Percentiles rank a stretch among this genome's conserved stretches.
These are phyloP conservation scores for Blastobasis lacticolella DNA, from an alignment of 2,888 invertebrate genomes.

Conservation along the genomic window DNA sequence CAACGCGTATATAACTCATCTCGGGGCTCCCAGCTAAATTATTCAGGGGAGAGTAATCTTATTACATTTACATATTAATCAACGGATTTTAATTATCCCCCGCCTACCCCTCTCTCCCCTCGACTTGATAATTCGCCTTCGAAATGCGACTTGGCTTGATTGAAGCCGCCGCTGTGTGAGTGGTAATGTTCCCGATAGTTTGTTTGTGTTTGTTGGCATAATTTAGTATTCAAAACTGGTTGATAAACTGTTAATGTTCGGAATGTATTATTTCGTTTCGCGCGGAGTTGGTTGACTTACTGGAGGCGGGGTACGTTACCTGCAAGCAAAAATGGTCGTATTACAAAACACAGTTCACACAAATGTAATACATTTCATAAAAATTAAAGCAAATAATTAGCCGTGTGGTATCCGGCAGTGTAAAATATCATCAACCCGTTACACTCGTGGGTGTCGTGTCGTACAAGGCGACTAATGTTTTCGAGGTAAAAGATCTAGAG, in stretches of 20 bases:
- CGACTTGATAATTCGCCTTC: constrained; percentile 66
- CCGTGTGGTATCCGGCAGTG: too few species aligned
- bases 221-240: constrained; percentile 22
- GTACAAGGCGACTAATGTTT: too few species aligned
- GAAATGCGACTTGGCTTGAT: constrained; percentile 68
- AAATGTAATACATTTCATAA: background rate
- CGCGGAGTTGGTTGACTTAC: constrained; percentile 23
- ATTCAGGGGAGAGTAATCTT: constrained; percentile 96
- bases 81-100: constrained; percentile 98
- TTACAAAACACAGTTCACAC: background rate
- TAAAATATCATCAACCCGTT: background rate
- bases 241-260: constrained; percentile 12
- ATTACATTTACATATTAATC: constrained; percentile 99
- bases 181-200: constrained; percentile 50
- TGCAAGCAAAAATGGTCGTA: constrained; percentile 30
- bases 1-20: constrained; percentile 67
- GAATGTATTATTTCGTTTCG: constrained; percentile 4
- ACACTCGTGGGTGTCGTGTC: background rate
- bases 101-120: constrained; percentile 59
- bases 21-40: constrained; percentile 72
- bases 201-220: constrained; percentile 35
- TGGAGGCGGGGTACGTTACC: constrained; percentile 35
- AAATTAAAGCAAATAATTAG: background rate
- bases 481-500: too few species aligned
- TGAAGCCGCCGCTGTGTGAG: constrained; percentile 52